A percentile compares a stretch with the other conserved stretches of the same genome.
These are phyloP conservation scores for Zaprionus vittiger DNA, from an alignment of 1,140 invertebrate genomes.

Conservation along the genomic window DNA sequence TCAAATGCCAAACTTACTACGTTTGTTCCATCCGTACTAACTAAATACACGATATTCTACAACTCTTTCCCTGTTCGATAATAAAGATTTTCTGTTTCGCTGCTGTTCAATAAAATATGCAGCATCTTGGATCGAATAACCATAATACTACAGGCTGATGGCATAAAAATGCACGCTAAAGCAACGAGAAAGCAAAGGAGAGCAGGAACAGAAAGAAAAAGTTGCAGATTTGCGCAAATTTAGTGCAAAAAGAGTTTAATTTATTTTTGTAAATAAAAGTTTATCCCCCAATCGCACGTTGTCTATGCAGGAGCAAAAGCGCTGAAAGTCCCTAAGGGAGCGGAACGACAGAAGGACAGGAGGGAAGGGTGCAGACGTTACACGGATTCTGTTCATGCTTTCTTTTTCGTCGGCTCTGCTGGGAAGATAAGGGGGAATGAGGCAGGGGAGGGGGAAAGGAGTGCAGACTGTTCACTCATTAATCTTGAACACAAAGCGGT, in stretches of 20 bases:
- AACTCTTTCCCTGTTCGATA: not conserved
- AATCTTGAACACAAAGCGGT: constrained; percentile 44
- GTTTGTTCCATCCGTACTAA: too few species aligned
- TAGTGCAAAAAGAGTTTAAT: constrained; percentile 10
- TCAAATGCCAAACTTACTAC: too few species aligned
- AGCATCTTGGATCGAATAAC: not conserved
- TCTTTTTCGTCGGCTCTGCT: not conserved
- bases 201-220: not conserved
- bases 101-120: not conserved
- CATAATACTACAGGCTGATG: not conserved
- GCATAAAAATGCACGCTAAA: not conserved
- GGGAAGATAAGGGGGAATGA: not conserved
- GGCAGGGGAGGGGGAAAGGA: not conserved
- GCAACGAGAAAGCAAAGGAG: too few species aligned
- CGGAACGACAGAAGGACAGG: not conserved
- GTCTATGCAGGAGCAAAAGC: not conserved
- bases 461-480: constrained; percentile 27
- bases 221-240: constrained; percentile 9
- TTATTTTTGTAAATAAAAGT: constrained; percentile 35
- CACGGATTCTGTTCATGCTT: constrained; percentile 11
- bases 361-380: not conserved
- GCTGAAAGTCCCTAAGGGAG: constrained; percentile 12
- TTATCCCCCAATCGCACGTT: constrained; percentile 17
- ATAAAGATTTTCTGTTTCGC: not conserved
- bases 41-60: too few species aligned